Evolutionary conservation across 2,888 invertebrate genomes (phyloP).

Genomic region (Nephrocerus scutellatus): DNA sequence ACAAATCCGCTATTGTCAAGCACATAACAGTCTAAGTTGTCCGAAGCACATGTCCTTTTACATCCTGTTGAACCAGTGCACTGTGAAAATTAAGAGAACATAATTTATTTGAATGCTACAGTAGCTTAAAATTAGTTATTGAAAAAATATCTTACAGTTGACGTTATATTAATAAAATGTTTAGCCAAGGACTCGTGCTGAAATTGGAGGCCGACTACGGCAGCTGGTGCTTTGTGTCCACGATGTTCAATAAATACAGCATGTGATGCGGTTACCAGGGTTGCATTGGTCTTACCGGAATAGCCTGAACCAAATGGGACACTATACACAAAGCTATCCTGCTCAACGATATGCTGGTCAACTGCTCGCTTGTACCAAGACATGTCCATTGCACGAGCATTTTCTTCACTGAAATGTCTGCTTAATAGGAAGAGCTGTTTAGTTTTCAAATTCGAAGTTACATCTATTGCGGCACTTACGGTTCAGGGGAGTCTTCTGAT

Average conservation of each 20-base stretch:
- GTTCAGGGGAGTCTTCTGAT: conserved; percentile 56
- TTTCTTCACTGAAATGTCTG: conserved; percentile 76
- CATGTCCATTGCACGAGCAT: conserved; percentile 76
- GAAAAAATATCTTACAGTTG: conserved; percentile 56
- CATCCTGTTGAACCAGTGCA: conserved; percentile 66
- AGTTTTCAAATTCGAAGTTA: no score
- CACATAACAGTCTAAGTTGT: conserved; percentile 85
- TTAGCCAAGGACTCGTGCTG: conserved; percentile 73
- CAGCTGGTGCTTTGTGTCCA: conserved; percentile 78
- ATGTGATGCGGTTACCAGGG: conserved; percentile 81
- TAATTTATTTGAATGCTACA: not conserved
- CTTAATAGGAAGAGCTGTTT: no score
- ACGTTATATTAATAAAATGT: conserved; percentile 82
- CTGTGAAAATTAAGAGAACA: conserved; percentile 33
- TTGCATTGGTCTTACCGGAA: conserved; percentile 50
- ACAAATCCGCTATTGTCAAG: conserved; percentile 93
- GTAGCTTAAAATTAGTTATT: not conserved
- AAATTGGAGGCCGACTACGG: conserved; percentile 87
- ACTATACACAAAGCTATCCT: conserved; percentile 86
- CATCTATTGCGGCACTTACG: conserved; percentile 51
- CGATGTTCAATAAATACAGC: conserved; percentile 81
- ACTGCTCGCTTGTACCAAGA: conserved; percentile 88
- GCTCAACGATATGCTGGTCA: conserved; percentile 78
- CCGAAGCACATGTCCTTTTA: conserved; percentile 78
- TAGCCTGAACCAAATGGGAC: conserved; percentile 49